These are phyloP conservation scores for Mallotus villosus DNA, from an alignment of 2,797 vertebrate species.

Conservation along the genomic window DNA sequence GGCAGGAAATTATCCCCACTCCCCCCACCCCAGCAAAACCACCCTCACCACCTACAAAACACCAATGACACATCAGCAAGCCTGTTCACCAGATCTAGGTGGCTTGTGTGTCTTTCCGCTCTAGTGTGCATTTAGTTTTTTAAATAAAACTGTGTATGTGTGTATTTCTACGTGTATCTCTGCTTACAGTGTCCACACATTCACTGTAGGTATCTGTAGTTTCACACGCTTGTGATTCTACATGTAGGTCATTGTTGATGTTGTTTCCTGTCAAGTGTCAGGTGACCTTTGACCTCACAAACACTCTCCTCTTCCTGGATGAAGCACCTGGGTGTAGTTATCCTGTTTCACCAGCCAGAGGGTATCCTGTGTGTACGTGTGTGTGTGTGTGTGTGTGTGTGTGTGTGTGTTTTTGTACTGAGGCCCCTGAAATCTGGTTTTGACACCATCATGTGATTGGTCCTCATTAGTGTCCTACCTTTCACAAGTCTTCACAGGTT, in stretches of 20 bases:
- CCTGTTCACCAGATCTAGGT: not conserved
- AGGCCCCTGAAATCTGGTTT: constrained; percentile 16
- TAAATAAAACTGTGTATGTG: not conserved
- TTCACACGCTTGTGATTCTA: no score
- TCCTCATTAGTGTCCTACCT: constrained; percentile 37
- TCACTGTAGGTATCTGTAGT: constrained; percentile 19
- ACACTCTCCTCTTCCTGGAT: constrained; percentile 53
- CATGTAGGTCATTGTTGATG: constrained; percentile 25
- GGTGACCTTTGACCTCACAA: constrained; percentile 47
- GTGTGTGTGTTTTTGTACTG: no score
- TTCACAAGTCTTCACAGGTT: constrained; percentile 12
- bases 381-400: constrained; percentile 10
- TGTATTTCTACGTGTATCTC: constrained; percentile 6
- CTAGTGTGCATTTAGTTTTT: not conserved
- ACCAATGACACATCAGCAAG: not conserved
- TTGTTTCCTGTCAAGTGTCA: constrained; percentile 40
- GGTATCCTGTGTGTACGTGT: constrained; percentile 22
- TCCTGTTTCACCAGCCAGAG: constrained; percentile 45
- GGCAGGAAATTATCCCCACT: not conserved
- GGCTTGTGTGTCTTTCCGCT: not conserved
- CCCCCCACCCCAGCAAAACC: not conserved
- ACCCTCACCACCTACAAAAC: not conserved
- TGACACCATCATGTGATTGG: constrained; percentile 24
- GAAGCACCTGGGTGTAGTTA: constrained; percentile 66
- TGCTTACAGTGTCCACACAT: not conserved